phyloP scores from a whole-genome alignment of 1,140 invertebrate genomes.

The Panulirus ornatus region DNA sequence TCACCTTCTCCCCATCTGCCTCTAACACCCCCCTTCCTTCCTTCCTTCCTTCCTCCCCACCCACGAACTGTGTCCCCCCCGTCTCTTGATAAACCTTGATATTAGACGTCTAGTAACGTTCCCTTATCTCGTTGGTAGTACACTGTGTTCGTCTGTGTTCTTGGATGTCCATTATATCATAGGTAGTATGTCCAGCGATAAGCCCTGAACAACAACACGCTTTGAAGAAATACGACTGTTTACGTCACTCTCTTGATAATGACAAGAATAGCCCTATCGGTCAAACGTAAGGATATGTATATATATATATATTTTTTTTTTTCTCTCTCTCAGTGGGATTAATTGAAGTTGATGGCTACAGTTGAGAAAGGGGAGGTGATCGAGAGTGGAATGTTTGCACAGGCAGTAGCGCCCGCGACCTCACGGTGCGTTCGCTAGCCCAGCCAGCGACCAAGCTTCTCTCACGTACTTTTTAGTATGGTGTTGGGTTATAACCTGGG shows the following conservation, averaged over 20 bases:
- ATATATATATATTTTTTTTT: background rate
- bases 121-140: background rate
- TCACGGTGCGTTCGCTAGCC: too few relatives aligned
- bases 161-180: slow-evolving; percentile 3
- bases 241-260: background rate
- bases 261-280: background rate
- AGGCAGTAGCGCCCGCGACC: too few relatives aligned
- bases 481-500: too few relatives aligned
- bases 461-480: too few relatives aligned
- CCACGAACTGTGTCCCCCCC: background rate
- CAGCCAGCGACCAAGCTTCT: too few relatives aligned
- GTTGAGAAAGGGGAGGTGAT: too few relatives aligned
- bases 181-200: background rate
- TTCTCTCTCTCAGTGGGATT: background rate
- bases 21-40: background rate
- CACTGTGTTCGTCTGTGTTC: slow-evolving; percentile 10
- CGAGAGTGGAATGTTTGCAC: too few relatives aligned
- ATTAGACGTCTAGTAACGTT: too few relatives aligned
- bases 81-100: background rate
- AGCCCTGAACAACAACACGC: background rate
- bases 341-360: too few relatives aligned
- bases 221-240: background rate
- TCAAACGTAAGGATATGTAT: background rate
- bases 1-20: background rate
- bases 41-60: background rate